phyloP scores from a whole-genome alignment of 2,797 vertebrate genomes.

The Sebastolobus altivelis region DNA sequence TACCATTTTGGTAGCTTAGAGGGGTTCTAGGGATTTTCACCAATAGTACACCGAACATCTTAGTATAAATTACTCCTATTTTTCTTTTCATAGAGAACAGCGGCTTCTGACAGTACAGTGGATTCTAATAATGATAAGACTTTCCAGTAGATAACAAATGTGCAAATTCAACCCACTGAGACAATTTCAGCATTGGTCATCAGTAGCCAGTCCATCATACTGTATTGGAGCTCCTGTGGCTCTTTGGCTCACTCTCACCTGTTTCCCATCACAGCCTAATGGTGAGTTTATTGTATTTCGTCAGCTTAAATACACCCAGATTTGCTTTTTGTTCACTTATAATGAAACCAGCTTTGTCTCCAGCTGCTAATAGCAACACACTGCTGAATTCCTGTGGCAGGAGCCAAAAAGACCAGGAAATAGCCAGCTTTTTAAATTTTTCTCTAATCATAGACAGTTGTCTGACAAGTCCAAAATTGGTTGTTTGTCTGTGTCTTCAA shows the following conservation, averaged over 20 bases:
- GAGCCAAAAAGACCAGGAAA: constrained; percentile 39
- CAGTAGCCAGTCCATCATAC: constrained; percentile 17
- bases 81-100: constrained; percentile 1
- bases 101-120: background rate
- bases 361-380: constrained; percentile 65
- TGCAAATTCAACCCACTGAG: constrained; percentile 15
- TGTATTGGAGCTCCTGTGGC: constrained; percentile 14
- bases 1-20: background rate
- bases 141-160: background rate
- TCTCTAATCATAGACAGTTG: constrained; percentile 30
- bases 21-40: background rate
- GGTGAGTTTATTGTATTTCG: constrained; percentile 60
- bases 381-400: constrained; percentile 48
- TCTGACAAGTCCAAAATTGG: constrained; percentile 2
- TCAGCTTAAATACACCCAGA: constrained; percentile 60
- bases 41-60: background rate
- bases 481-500: constrained; percentile 32
- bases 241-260: constrained; percentile 35
- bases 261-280: constrained; percentile 51
- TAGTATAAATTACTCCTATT: background rate
- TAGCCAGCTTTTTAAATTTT: background rate
- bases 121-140: background rate
- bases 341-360: constrained; percentile 48
- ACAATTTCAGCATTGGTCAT: constrained; percentile 21
- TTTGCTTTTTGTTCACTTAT: constrained; percentile 57